Conservation (phyloP, 2,888 invertebrate genomes). For the Phyllotreta striolata region DNA sequence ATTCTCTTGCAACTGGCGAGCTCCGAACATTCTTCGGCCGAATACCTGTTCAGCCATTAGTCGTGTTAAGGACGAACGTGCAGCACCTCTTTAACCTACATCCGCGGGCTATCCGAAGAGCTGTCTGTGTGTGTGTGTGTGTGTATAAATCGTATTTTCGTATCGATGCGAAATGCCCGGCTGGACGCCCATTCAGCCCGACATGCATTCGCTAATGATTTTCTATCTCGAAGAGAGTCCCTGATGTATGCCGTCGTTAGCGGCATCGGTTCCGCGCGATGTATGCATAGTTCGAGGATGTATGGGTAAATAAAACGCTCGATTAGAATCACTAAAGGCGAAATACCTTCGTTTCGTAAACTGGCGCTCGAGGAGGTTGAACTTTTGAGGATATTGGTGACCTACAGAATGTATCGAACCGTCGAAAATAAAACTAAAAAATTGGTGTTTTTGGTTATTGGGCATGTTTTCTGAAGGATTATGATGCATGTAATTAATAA, state of each 20-base stretch:
- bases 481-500: too few relatives aligned
- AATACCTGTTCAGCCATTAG: conserved; percentile 16
- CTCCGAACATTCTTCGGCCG: too few relatives aligned
- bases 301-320: too few relatives aligned
- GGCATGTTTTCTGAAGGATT: too few relatives aligned
- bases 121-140: background rate
- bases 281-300: conserved; percentile 5
- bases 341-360: too few relatives aligned
- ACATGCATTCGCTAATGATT: conserved; percentile 2
- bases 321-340: too few relatives aligned
- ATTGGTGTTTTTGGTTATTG: too few relatives aligned
- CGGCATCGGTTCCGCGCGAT: background rate
- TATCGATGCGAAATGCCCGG: conserved; percentile 1
- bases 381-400: too few relatives aligned
- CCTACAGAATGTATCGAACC: too few relatives aligned
- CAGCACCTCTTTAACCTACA: conserved; percentile 35
- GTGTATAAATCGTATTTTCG: conserved; percentile 11
- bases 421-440: too few relatives aligned
- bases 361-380: too few relatives aligned
- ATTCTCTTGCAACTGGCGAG: too few relatives aligned
- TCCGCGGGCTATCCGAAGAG: conserved; percentile 11
- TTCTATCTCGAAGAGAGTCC: background rate
- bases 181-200: conserved; percentile 2
- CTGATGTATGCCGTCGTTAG: conserved; percentile 12
- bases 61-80: conserved; percentile 25